A percentile compares a stretch with the other conserved stretches of the same genome.
These are phyloP conservation scores for Neosilurus hyrtlii DNA, from an alignment of 2,797 vertebrate species.

Conservation along the genomic window DNA sequence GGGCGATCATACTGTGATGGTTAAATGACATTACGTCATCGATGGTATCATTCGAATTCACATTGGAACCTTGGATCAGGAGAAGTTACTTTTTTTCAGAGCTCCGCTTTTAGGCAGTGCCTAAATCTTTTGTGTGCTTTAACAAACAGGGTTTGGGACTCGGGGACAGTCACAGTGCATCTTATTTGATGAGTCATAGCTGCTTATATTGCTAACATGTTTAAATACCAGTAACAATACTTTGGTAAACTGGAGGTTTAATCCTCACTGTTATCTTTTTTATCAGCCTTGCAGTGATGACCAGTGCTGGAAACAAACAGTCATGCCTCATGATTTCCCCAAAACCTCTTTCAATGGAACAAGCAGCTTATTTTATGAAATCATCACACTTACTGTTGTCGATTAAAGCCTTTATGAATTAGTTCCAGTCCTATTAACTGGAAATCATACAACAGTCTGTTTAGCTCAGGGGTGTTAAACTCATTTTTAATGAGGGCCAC, in stretches of 20 bases:
- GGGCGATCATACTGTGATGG: too few relatives aligned
- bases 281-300: neutral
- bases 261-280: neutral
- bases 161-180: neutral
- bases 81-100: too few relatives aligned
- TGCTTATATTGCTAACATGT: neutral
- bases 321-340: neutral
- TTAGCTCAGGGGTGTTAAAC: too few relatives aligned
- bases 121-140: neutral
- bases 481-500: too few relatives aligned
- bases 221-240: neutral
- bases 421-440: neutral
- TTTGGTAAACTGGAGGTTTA: neutral
- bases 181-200: neutral
- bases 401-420: neutral
- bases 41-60: too few relatives aligned
- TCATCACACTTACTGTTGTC: neutral
- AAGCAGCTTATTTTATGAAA: neutral
- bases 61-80: too few relatives aligned
- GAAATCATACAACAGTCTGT: neutral
- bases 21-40: too few relatives aligned
- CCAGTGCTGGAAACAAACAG: neutral
- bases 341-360: neutral
- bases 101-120: too few relatives aligned
- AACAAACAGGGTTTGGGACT: neutral